Evolutionary conservation across 2,113 vertebrate genomes (phyloP).

Genomic region (Lynx canadensis): DNA sequence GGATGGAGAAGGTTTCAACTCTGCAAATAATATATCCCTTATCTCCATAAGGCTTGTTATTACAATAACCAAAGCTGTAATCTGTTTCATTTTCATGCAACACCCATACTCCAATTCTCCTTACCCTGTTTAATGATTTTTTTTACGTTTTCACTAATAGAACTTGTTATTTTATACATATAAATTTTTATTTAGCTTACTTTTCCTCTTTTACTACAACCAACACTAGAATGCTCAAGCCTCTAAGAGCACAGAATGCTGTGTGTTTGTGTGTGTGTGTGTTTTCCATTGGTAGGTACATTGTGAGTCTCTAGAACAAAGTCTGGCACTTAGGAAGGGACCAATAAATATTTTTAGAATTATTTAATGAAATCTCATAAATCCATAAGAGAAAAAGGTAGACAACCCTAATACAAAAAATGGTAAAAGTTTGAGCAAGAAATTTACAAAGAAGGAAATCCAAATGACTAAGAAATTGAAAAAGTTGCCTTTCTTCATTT

Average conservation of each 20-base stretch:
- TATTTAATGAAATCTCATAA: background rate
- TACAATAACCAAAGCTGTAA: background rate
- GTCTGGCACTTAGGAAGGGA: background rate
- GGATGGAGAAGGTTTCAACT: background rate
- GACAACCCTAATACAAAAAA: background rate
- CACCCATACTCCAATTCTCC: background rate
- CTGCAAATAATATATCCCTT: background rate
- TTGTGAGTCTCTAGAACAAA: background rate
- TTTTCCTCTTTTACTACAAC: background rate
- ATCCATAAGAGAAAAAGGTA: background rate
- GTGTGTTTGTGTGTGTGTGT: background rate
- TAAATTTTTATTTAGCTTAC: background rate
- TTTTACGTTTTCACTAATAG: background rate
- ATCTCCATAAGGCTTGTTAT: background rate
- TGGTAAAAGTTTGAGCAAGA: background rate
- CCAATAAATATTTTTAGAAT: background rate
- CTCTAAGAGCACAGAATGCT: background rate
- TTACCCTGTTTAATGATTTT: background rate
- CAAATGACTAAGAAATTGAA: background rate
- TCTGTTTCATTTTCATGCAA: background rate
- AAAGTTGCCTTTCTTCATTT: background rate
- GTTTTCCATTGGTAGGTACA: background rate
- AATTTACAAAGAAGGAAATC: background rate
- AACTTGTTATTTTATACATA: background rate
- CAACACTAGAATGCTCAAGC: background rate